A percentile compares a stretch with the other conserved stretches of the same genome.
Evolutionary conservation across 2,888 invertebrate genomes (phyloP).

Genomic region (Diarsia dahlii): DNA sequence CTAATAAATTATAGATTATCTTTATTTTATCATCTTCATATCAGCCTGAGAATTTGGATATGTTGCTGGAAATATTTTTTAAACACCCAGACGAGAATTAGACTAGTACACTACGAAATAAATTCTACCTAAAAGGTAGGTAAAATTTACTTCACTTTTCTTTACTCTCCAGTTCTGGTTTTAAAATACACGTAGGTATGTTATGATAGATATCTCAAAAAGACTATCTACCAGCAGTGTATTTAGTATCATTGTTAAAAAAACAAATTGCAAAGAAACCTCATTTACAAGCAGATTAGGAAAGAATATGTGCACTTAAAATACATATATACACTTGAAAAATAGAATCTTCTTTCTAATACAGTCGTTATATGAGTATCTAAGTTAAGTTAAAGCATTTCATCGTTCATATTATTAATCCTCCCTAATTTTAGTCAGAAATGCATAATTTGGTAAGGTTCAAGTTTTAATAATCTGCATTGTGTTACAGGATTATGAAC

Average conservation of each 20-base stretch:
- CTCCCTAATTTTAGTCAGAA: neutral
- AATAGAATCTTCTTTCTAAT: too few relatives aligned
- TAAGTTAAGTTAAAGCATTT: neutral
- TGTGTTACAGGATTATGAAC: conserved; percentile 30
- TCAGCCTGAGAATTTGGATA: neutral
- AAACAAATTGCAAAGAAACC: too few relatives aligned
- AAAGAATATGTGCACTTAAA: too few relatives aligned
- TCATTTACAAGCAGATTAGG: too few relatives aligned
- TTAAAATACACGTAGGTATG: too few relatives aligned
- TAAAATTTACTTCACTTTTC: too few relatives aligned
- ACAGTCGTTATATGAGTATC: too few relatives aligned
- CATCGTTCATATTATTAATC: neutral
- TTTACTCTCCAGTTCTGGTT: too few relatives aligned
- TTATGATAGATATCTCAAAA: too few relatives aligned
- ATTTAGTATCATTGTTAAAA: too few relatives aligned
- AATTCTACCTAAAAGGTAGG: neutral
- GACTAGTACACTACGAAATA: neutral
- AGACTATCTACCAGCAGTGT: too few relatives aligned
- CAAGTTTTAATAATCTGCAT: conserved; percentile 11
- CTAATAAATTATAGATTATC: conserved; percentile 57
- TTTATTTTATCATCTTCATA: conserved; percentile 4
- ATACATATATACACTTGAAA: too few relatives aligned
- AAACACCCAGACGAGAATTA: neutral
- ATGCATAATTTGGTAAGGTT: conserved; percentile 6
- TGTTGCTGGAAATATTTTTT: neutral